Conservation (phyloP, 1,140 invertebrate genomes). For the Psix sp. region DNA sequence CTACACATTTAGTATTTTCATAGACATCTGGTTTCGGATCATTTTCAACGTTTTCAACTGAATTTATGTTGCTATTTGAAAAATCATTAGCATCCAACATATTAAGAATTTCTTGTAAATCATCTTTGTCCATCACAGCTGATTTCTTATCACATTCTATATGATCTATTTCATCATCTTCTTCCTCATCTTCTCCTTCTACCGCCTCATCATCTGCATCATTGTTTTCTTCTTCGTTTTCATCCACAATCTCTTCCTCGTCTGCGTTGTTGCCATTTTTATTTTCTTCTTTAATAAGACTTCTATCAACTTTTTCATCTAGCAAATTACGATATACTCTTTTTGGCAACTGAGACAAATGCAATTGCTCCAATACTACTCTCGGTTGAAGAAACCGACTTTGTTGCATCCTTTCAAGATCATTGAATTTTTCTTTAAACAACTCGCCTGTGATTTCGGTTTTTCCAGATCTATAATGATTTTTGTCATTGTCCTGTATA, state of each 20-base stretch:
- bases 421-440: conserved; percentile 41
- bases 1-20: conserved; percentile 10
- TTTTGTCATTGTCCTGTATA: conserved; percentile 18
- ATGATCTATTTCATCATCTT: conserved; percentile 56
- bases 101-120: conserved; percentile 69
- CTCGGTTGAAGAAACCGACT: conserved; percentile 70
- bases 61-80: conserved; percentile 34
- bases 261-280: conserved; percentile 46
- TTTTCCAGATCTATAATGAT: conserved; percentile 36
- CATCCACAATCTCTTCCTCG: conserved; percentile 31
- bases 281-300: conserved; percentile 18
- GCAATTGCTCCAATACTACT: conserved; percentile 72
- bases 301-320: conserved; percentile 65
- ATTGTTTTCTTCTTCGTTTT: conserved; percentile 56
- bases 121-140: conserved; percentile 59
- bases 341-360: conserved; percentile 60
- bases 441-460: conserved; percentile 9
- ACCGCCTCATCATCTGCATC: conserved; percentile 52
- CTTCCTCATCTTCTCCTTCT: conserved; percentile 55
- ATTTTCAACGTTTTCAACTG: conserved; percentile 22
- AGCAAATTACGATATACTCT: conserved; percentile 63
- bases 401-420: conserved; percentile 66
- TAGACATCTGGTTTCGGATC: conserved; percentile 21
- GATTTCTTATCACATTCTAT: conserved; percentile 50
- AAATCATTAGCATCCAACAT: conserved; percentile 66